phyloP scores from a whole-genome alignment of 1,140 invertebrate species.

The Diorhabda carinulata region DNA sequence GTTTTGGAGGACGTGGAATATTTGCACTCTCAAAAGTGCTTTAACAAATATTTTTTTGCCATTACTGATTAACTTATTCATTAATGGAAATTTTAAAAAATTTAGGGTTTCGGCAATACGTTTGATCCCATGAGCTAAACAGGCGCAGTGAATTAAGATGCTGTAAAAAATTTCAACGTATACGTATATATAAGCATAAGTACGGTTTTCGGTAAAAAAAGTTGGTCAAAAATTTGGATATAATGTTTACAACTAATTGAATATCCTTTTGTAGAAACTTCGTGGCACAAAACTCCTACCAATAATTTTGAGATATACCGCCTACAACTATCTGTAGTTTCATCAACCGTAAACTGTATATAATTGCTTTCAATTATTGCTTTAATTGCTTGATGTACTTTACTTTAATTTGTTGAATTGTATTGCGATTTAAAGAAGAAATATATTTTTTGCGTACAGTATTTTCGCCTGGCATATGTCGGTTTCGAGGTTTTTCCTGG shows the following conservation, averaged over 20 bases:
- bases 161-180: conserved; percentile 28
- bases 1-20: no score
- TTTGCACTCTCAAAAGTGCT: no score
- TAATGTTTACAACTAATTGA: conserved; percentile 6
- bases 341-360: not conserved
- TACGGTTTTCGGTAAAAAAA: conserved; percentile 10
- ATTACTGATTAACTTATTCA: conserved; percentile 25
- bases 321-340: conserved; percentile 16
- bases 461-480: not conserved
- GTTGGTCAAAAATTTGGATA: conserved; percentile 15
- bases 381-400: not conserved
- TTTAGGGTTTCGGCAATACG: conserved; percentile 23
- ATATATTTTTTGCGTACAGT: not conserved
- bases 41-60: not conserved
- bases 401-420: not conserved
- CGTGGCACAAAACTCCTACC: conserved; percentile 5
- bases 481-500: conserved; percentile 1
- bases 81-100: conserved; percentile 21
- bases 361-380: conserved; percentile 3
- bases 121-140: conserved; percentile 26
- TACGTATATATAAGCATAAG: conserved; percentile 19
- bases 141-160: conserved; percentile 25
- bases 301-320: conserved; percentile 13
- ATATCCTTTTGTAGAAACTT: conserved; percentile 11
- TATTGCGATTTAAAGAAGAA: not conserved